These are phyloP conservation scores for Endomychus coccineus DNA, from an alignment of 2,888 invertebrate species.

Conservation along the genomic window DNA sequence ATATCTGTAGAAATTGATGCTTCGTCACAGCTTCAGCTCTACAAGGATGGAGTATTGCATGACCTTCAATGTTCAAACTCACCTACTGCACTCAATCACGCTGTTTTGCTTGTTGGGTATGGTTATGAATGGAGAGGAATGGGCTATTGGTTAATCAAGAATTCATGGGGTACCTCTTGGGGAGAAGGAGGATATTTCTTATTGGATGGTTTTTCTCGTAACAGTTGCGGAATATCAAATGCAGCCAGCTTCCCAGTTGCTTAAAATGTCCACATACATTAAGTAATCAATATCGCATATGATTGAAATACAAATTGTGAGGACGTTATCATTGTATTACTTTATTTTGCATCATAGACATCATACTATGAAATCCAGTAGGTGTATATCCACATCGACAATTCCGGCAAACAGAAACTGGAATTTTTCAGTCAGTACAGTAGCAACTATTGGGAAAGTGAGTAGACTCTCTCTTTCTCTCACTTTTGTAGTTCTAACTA, in stretches of 20 bases:
- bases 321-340: too few species aligned
- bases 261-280: too few species aligned
- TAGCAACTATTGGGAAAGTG: too few species aligned
- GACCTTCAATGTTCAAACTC: constrained; percentile 63
- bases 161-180: constrained; percentile 50
- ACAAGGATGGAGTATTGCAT: constrained; percentile 66
- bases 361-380: too few species aligned
- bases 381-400: too few species aligned
- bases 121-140: constrained; percentile 53
- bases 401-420: too few species aligned
- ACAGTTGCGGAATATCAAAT: constrained; percentile 76
- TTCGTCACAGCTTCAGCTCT: constrained; percentile 74
- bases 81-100: constrained; percentile 77
- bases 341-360: too few species aligned
- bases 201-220: constrained; percentile 35
- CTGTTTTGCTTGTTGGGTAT: constrained; percentile 70
- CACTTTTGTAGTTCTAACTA: too few species aligned
- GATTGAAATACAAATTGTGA: too few species aligned
- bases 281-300: too few species aligned
- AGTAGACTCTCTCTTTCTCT: too few species aligned
- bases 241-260: constrained; percentile 72
- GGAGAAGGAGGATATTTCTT: constrained; percentile 28
- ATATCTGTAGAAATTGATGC: constrained; percentile 83
- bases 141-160: constrained; percentile 61
- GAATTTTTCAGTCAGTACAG: too few species aligned